Conservation (phyloP, 1,140 invertebrate species). For the Hylaeus anthracinus region DNA sequence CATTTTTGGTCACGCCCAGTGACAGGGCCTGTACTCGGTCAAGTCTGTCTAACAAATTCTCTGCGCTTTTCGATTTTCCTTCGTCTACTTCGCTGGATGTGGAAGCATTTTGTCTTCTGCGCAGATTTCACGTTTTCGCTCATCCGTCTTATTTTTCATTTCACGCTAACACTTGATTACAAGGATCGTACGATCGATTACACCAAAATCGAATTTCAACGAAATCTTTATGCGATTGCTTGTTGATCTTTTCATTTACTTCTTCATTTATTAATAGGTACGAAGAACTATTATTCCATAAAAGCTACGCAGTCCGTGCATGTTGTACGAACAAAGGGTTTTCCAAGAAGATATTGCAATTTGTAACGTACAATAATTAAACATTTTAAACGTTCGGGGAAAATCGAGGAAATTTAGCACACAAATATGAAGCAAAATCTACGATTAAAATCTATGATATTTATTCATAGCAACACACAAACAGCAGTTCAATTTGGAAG, state of each 20-base stretch:
- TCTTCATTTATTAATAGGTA: too few relatives aligned
- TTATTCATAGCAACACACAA: too few relatives aligned
- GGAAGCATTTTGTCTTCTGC: background rate
- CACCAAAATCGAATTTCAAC: conserved; percentile 17
- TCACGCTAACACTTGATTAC: background rate
- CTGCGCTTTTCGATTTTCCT: conserved; percentile 6
- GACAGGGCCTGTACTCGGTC: conserved; percentile 31
- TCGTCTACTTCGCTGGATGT: background rate
- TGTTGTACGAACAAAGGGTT: too few relatives aligned
- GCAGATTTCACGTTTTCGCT: background rate
- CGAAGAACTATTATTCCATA: too few relatives aligned
- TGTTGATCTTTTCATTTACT: background rate
- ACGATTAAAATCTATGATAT: too few relatives aligned
- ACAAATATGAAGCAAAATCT: too few relatives aligned
- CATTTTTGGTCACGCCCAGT: conserved; percentile 57
- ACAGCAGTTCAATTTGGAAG: too few relatives aligned
- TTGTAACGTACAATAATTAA: too few relatives aligned
- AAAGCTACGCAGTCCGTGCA: too few relatives aligned
- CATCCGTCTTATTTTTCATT: background rate
- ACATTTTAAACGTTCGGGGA: too few relatives aligned
- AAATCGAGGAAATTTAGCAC: too few relatives aligned
- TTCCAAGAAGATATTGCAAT: too few relatives aligned
- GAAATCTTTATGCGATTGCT: background rate
- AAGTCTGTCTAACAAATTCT: conserved; percentile 39
- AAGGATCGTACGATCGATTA: background rate